Percentiles rank a stretch among this genome's conserved stretches.
These are phyloP conservation scores for Mus spicilegus DNA, from an alignment of 2,113 vertebrate genomes.

Conservation along the genomic window DNA sequence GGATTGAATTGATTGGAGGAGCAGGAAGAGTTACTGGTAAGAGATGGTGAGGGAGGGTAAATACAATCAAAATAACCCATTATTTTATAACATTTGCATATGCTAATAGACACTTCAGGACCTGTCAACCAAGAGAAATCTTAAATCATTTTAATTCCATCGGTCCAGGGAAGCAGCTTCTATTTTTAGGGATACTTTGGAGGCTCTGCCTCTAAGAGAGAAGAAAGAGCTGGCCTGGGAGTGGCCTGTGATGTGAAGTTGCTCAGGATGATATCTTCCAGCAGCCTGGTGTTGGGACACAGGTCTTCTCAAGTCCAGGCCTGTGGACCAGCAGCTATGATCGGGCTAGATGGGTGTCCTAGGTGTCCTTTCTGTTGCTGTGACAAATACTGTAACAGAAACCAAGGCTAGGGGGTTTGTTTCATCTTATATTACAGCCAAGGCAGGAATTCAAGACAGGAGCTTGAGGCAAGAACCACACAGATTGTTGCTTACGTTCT, in stretches of 20 bases:
- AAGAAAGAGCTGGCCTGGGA: neutral
- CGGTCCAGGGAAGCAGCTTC: neutral
- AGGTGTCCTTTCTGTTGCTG: neutral
- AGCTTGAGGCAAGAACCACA: no score
- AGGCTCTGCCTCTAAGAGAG: neutral
- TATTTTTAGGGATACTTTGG: neutral
- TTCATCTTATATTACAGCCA: neutral
- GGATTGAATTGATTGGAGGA: neutral
- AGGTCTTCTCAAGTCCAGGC: neutral
- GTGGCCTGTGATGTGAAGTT: no score
- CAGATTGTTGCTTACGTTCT: neutral
- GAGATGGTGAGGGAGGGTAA: neutral
- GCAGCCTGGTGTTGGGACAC: neutral
- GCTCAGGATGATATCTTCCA: neutral
- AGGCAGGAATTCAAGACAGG: neutral
- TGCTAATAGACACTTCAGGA: neutral
- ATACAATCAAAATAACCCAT: neutral
- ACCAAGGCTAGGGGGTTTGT: no score
- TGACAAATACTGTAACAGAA: neutral
- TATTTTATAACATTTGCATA: neutral
- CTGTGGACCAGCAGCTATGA: neutral
- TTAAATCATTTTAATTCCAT: neutral
- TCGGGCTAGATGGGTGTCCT: no score
- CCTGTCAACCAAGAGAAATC: neutral
- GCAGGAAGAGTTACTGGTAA: neutral